Base-by-base conservation (phyloP, 2,113 vertebrate species). In the Takifugu bimaculatus region DNA sequence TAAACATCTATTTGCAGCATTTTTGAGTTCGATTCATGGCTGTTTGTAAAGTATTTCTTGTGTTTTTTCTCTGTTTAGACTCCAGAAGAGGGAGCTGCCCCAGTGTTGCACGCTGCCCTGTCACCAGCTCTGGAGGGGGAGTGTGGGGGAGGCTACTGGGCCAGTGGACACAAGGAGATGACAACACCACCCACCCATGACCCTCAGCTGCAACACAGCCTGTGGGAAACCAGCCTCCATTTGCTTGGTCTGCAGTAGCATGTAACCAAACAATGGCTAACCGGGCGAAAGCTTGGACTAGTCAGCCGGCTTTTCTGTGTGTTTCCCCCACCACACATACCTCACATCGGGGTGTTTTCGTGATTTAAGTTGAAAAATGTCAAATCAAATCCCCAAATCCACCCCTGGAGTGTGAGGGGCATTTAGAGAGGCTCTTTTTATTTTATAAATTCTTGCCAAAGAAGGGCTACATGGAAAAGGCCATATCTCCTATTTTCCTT, bases 161-260 rank as follows among this genome's bases (percentile, higher is more conserved):
- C 74, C 60, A 81, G 79, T 27, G 89, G 88, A 15, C 57, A 20
- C 50, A 59, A 62, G 50, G 72, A 78, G 68, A 70, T 64, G 65
- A 85, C 84, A 63, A 69, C 83, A 14, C 60, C 63, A 0, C 44
- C 42, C 5, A 80, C 78, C 44, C 81, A 77, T 60, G 76, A 88
- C 64, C 73, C 76, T 3, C 60, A 79, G 44, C 73, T 89, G 59
- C 86, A 82, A 72, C 64, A 56, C 13, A 53, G 68, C 66, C 74
- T 90, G 54, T 89, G 88, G 88, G 71, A 81, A 62, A 75, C 70
- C 64, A 86, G 81, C 68, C 56, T 74, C n/a, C 76, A 67, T 67
- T 47, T 85, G 57, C 60, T 89, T 47, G 67, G 70, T 42, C 75
- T 82, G 28, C 71, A 85, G 57, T 82, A 83, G 58, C 63, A 27